Evolutionary conservation across 2,113 vertebrate species (phyloP).

Genomic region (Sphyrna mokarran): DNA sequence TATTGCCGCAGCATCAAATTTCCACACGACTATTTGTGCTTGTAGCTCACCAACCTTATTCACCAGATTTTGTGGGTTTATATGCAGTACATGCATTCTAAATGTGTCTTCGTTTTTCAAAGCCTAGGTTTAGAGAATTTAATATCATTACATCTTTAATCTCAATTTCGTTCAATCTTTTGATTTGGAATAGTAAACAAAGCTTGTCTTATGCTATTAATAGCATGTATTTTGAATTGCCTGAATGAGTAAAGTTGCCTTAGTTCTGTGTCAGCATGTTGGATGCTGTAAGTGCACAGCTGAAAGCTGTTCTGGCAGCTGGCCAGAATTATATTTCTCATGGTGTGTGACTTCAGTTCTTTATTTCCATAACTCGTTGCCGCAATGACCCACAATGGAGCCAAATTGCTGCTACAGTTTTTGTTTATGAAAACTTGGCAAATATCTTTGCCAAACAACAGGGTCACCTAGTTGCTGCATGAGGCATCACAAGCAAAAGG

Average conservation of each 20-base stretch:
- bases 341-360: conserved; percentile 19
- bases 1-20: no score
- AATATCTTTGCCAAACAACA: neutral
- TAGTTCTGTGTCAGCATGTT: conserved; percentile 31
- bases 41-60: no score
- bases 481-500: neutral
- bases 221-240: conserved; percentile 12
- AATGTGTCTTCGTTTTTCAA: no score
- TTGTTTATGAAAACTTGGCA: conserved; percentile 26
- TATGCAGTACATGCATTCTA: no score
- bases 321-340: conserved; percentile 27
- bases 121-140: neutral
- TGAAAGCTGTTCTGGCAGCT: conserved; percentile 25
- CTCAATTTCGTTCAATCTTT: neutral
- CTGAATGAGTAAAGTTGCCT: conserved; percentile 32
- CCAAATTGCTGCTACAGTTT: conserved; percentile 18
- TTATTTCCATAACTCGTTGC: conserved; percentile 26
- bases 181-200: conserved; percentile 20
- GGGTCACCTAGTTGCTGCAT: neutral
- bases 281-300: conserved; percentile 22
- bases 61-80: no score
- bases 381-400: conserved; percentile 26
- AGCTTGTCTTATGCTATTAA: conserved; percentile 26
- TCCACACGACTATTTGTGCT: no score
- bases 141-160: neutral